Base-by-base conservation (phyloP, 2,888 invertebrate species). In the Idaea straminata region DNA sequence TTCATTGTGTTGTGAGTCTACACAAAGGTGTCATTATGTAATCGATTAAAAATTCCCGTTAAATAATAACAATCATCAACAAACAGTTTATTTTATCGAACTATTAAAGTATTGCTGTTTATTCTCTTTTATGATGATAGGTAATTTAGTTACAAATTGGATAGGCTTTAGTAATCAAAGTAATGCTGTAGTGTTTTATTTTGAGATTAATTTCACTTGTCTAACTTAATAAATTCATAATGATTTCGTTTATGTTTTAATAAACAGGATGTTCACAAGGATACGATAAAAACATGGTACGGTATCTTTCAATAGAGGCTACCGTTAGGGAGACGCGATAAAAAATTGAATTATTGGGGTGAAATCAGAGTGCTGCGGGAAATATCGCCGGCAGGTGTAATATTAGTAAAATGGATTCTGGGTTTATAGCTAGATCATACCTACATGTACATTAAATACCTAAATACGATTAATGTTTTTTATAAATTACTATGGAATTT, bases 281-380 rank as follows among this genome's bases (percentile, higher is more conserved):
- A 13, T 35, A 15, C 7, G 15, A 65, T 61, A 47, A 47, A 71
- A 68, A 72, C 69, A 78, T 77, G 75, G 76, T 81, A 83, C 84
- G 84, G 82, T 86, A 83, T 59, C 15, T 59, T 76, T 77, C 75
- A 75, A 65, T 77, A 79, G 81, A 76, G 64, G 76, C 75, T 87
- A 85, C 91, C 89, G 91, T 91, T 91, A 91, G 90, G 85, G 86
- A 74, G 80, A 62, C 68, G 69, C 77, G 74, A 80, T 83, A 88
- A 88, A 89, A 89, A 89, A 83, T 76, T 74, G 76, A 76, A 78
- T 81, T 79, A 74, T 74, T 83, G 82, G 85, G 87, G 85, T 87
- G 84, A 85, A 89, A 88, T 88, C 82, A 82, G 77, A 84, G 78
- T 47, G 6, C 38, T 38, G 76, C 76, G 79, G 80, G 80, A 77